Evolutionary conservation across 2,797 vertebrate species (phyloP), one percentile per base, ranked within the genome.

Genomic region (Sternotherus odoratus): DNA sequence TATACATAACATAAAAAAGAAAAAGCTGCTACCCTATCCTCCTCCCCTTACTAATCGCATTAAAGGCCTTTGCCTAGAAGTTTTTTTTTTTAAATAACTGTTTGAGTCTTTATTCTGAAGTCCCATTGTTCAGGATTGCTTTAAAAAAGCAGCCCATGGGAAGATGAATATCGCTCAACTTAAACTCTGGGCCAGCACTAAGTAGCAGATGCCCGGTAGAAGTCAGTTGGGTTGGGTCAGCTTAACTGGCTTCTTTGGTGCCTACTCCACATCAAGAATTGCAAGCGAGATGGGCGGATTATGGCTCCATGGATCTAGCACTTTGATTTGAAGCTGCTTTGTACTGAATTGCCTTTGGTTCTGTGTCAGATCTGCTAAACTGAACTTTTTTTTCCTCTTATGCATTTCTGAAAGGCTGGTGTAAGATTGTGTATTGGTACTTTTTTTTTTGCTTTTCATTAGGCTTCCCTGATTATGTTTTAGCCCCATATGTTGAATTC

Each of bases 1-100:
- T 97, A 97, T 97, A 96, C 95, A 82, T 97, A 94, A 97, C 96
- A 96, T 97, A 96, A 97, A 97, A 96, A 95, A 93, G 96, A 95
- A 92, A 96, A 96, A 93, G 88, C 90, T 92, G 96, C 96, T 93
- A 95, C 97, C 93, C 95, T 94, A 88, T 83, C 91, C 96, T 88
- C 89, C 85, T 79, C 92, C 89, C 63, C 90, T 79, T 95, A 78
- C 95, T 96, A 95, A 96, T 93, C 75, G 78, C 87, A 93, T 97
- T 97, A 95, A 96, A 97, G 95, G 80, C 95, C 93, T 88, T 95
- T 91, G 87, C 94, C 87, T 95, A 89, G 92, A 88, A 89, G 92
- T 96, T 92, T 82, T 39, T 57, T 77, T 69, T n/a, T 6, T 9
- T 43, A 43, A 91, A 69, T 28, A 51, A 95, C 95, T 92, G 81